Evolutionary conservation across 2,113 vertebrate species (phyloP).

Genomic region (Raphicerus campestris): DNA sequence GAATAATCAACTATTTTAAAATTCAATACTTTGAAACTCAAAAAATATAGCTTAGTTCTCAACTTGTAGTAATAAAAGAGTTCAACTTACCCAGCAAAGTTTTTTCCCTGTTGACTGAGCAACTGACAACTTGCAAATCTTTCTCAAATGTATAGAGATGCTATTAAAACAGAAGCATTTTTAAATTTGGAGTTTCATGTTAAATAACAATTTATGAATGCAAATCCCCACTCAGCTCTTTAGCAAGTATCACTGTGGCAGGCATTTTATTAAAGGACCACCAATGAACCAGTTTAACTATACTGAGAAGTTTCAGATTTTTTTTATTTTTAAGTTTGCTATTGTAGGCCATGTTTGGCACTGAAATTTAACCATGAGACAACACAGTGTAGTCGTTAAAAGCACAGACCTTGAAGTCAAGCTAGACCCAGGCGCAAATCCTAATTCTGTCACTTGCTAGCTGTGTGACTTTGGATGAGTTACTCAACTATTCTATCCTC

Average conservation of each 20-base stretch:
- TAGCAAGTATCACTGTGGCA: background rate
- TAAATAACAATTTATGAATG: background rate
- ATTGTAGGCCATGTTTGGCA: background rate
- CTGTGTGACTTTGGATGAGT: background rate
- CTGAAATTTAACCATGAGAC: background rate
- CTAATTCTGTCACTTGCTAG: background rate
- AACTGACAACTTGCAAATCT: conserved; percentile 90
- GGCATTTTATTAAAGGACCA: background rate
- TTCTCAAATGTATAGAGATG: conserved; percentile 94
- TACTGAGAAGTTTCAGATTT: background rate
- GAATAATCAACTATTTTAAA: conserved; percentile 24
- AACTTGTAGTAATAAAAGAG: background rate
- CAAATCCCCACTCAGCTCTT: background rate
- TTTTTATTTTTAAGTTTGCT: background rate
- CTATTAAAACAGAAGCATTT: conserved; percentile 77
- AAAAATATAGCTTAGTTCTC: background rate
- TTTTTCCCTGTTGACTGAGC: conserved; percentile 92
- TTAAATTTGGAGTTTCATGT: background rate
- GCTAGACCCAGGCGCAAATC: background rate
- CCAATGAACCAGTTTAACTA: background rate
- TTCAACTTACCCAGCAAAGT: conserved; percentile 90
- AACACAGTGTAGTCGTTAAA: background rate
- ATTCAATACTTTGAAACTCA: background rate
- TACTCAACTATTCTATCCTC: background rate
- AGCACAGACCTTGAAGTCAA: background rate